phyloP scores from a whole-genome alignment of 2,113 vertebrate species.

The Oncorhynchus masou region DNA sequence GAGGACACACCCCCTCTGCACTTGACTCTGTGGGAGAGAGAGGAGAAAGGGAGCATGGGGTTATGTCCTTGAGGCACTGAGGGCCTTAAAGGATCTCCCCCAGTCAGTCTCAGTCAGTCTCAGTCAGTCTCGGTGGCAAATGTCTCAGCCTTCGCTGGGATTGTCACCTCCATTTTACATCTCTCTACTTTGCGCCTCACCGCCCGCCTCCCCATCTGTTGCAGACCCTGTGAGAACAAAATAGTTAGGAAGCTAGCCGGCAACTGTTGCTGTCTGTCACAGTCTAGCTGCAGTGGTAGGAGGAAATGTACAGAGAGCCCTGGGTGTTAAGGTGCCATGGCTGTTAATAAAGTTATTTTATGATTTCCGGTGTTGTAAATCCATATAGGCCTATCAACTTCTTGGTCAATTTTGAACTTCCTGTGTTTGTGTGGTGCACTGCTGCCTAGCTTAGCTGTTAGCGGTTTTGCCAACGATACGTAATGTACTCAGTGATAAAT shows the following conservation, averaged over 20 bases:
- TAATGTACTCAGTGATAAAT: no score
- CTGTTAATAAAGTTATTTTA: neutral
- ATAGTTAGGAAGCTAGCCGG: no score
- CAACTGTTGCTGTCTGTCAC: neutral
- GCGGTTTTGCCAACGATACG: no score
- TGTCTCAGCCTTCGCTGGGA: neutral
- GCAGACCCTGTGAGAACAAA: no score
- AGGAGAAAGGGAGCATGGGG: neutral
- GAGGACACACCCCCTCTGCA: neutral
- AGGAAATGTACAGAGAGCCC: neutral
- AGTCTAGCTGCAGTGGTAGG: neutral
- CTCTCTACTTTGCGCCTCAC: neutral
- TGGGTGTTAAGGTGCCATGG: neutral
- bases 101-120: no score
- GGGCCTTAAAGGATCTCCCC: neutral
- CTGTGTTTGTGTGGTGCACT: no score
- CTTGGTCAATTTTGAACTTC: no score
- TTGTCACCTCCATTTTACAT: conserved; percentile 11
- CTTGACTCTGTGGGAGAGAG: neutral
- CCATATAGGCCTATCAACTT: neutral
- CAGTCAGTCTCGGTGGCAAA: conserved; percentile 2
- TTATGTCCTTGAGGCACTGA: neutral
- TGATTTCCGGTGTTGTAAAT: neutral
- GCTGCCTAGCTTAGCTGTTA: no score
- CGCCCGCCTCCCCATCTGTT: neutral